Base-by-base conservation (phyloP, 2,888 invertebrate species). In the Aquatica leii region DNA sequence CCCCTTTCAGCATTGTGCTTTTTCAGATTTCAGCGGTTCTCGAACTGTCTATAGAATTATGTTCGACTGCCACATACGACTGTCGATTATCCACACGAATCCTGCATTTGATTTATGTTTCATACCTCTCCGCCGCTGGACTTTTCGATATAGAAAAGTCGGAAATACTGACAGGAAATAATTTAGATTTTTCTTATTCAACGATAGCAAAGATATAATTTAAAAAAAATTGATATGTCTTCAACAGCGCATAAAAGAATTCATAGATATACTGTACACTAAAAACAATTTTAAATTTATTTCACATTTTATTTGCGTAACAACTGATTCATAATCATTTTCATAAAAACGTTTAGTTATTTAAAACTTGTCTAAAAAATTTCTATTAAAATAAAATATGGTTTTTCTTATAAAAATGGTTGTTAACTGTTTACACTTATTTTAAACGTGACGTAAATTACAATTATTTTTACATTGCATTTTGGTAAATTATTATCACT, bases 21-120 rank as follows among this genome's bases (percentile, higher is more conserved):
- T 64, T 59, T 59, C 55, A 59, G 59, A 50, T 59, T 64, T 64
- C 59, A 56, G 59, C 56, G 55, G 51, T 57, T 51, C 53, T 54
- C 34, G 56, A 59, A 61, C 61, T 58, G 60, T 63, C 69, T 69
- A 66, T 67, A 67, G 73, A 74, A 76, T 76, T 75, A 76, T 76
- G 73, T 75, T 75, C 75, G 74, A 74, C 75, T 74, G 76, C 75
- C 77, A 74, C 73, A 75, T 73, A 72, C 73, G 74, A 71, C 74
- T 71, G 73, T 75, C 75, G 76, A 77, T 77, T 77, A 77, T 77
- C 76, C 76, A 70, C 73, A 71, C 73, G 74, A 72, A 72, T 71
- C 72, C 72, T 64, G 65, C 66, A 64, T 70, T 68, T 75, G 76
- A 77, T 77, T 77, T 76, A 76, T 74, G 73, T 71, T 73, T 72